Base-by-base conservation (phyloP, 1,140 invertebrate species). In the Colletes latitarsis region DNA sequence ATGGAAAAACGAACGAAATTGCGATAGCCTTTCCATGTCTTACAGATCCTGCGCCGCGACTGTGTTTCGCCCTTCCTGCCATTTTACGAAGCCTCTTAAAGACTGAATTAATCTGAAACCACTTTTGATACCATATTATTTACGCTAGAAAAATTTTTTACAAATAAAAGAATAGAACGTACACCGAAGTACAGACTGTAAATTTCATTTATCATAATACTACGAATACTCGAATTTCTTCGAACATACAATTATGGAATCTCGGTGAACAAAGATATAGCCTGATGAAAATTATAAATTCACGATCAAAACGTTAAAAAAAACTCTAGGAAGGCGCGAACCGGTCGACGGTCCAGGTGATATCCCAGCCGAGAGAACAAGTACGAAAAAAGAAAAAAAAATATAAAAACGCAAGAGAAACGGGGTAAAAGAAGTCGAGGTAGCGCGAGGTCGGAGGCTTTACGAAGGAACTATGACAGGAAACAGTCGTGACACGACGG, bases 1-100 rank as follows among this genome's bases (percentile, higher is more conserved):
- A 77, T 58, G 19, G 82, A 41, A 62, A 10, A 74, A 84, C 49
- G 77, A 43, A 66, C 75, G 84, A 86, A 77, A 75, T 74, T 86
- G 83, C 87, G 83, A 88, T 89, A 86, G 88, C 78, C 63, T 82
- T 85, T 88, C 83, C 89, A 88, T 82, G 83, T 85, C 84, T 79
- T 84, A 83, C 83, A 86, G 84, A 81, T 9, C 86, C 86, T 83
- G 84, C 81, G 82, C 76, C 79, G 74, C 82, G 82, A 63, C 88
- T 43, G 49, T 83, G 82, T 85, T 84, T 84, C 69, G 79, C 80
- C 82, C 82, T 73, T 80, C 71, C 63, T 46, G 49, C 74, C 46
- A 55, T 76, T 15, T 58, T 71, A 30, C 30, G 30, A 30, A 30
- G 30, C 2, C 30, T 30, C 30, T 30, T 30, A 30, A 30, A 1